Evolutionary conservation across 2,797 vertebrate species (phyloP), one percentile per base, ranked within the genome.

Genomic region (Diglossa cyanea): DNA sequence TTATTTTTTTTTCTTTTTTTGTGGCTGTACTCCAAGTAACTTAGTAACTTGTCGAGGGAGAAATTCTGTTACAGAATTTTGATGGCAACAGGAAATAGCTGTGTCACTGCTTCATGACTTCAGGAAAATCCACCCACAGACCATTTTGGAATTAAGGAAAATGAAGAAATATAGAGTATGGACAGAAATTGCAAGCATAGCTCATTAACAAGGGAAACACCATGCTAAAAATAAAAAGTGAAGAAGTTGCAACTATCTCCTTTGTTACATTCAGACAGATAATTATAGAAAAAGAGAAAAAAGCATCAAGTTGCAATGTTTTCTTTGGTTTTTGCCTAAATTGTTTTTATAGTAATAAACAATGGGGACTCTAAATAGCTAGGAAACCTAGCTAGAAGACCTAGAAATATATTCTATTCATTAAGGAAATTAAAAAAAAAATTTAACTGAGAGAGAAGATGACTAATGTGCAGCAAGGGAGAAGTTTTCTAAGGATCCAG

Each of bases 51-150:
- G 72, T 65, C 71, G 33, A 89, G 45, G 53, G 42, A 94, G 90
- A 95, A 96, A 95, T 95, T 96, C 81, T 96, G 76, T 76, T 92
- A 84, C 50, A 94, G 94, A 88, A 94, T 93, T 97, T 91, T 84
- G 92, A 94, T 94, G 94, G 96, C 84, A 96, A 95, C 87, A 96
- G 97, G 96, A 97, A 97, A 96, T 94, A 95, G 89, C 88, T 92
- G 84, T 96, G 94, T 95, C 91, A 95, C 84, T 18, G 18, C 89
- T 90, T 94, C 87, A 94, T 87, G 93, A 86, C 88, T 96, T 94
- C 83, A 96, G 96, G 97, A 97, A 97, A 97, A 97, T 97, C 94
- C 96, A 96, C 95, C 95, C 94, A 94, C 71, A 76, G 86, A 71
- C 95, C 89, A 77, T 83, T 93, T 78, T 93, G 82, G 77, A 86